Evolutionary conservation across 2,888 invertebrate species (phyloP).

Genomic region (Apamea anceps): DNA sequence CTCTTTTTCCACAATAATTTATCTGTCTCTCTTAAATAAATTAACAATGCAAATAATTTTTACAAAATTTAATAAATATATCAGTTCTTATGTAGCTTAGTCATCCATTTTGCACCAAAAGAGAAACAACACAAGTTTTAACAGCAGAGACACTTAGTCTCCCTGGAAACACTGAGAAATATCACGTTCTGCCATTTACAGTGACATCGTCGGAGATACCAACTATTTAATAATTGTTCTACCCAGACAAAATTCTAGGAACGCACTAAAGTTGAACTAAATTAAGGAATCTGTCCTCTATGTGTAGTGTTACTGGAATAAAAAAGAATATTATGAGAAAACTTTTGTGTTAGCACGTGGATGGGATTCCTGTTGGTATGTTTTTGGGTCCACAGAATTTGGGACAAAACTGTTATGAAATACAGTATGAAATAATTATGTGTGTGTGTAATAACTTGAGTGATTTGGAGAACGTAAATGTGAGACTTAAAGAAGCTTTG

Average conservation of each 20-base stretch:
- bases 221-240: constrained; percentile 48
- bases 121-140: background rate
- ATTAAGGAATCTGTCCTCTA: constrained; percentile 1
- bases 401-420: background rate
- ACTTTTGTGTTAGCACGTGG: constrained; percentile 4
- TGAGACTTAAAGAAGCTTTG: background rate
- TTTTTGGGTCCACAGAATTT: background rate
- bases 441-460: background rate
- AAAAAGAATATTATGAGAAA: constrained; percentile 21
- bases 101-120: constrained; percentile 10
- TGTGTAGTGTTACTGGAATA: constrained; percentile 8
- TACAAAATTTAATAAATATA: too few species aligned
- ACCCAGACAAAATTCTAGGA: constrained; percentile 27
- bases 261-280: constrained; percentile 23
- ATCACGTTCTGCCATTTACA: constrained; percentile 24
- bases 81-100: background rate
- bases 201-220: constrained; percentile 7
- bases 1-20: too few species aligned
- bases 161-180: background rate
- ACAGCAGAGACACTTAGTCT: background rate
- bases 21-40: too few species aligned
- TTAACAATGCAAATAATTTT: too few species aligned
- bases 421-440: too few species aligned
- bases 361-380: background rate
- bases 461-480: background rate